Evolutionary conservation across 1,140 invertebrate genomes (phyloP), one percentile per base, ranked within the genome.

Genomic region (Drosophila pseudoobscura): DNA sequence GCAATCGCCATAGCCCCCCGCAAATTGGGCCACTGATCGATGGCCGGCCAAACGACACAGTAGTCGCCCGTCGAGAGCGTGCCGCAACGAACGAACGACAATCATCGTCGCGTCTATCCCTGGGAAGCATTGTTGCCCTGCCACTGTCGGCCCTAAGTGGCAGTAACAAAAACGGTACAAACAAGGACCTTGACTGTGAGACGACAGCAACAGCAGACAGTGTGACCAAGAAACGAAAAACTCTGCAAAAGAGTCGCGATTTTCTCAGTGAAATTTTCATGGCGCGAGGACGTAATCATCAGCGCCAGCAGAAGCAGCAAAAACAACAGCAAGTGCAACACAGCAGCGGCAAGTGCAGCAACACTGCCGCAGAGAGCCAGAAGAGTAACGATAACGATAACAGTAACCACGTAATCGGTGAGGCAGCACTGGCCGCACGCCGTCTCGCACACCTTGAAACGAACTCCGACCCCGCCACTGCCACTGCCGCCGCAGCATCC

Each of bases 271-370:
- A 89, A 43, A 90, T 90, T 78, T 87, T 89, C 77, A 91, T 91
- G 90, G 90, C 90, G 78, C 90, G 89, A 72, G 90, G 90, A 84
- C 90, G 90, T 78, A 90, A 91, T 76, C 90, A 90, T 52, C 85
- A 91, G 58, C 90, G 84, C 11, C 80, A 77, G 39, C 62, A 69
- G 3, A 65, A 77, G 2, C 65, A 72, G 2, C 71, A 73, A 15
- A 44, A 39, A 4, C 69, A 55, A 17, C 65, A 53, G 20, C 35
- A 41, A 39, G 35, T 39, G 35, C 35, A 39, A 9, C 46, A 31
- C 8, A 6, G n/a, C 41, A 51, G 46, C 52, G 43, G 64, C 64
- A 69, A 71, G 49, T 13, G 35, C n/a, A 59, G 35, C n/a, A 59
- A 57, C n/a, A 31, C 51, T 26, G 45, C 39, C 29, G 58, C 59